Conservation (phyloP, 2,113 vertebrate species). For the Saccopteryx leptura region DNA sequence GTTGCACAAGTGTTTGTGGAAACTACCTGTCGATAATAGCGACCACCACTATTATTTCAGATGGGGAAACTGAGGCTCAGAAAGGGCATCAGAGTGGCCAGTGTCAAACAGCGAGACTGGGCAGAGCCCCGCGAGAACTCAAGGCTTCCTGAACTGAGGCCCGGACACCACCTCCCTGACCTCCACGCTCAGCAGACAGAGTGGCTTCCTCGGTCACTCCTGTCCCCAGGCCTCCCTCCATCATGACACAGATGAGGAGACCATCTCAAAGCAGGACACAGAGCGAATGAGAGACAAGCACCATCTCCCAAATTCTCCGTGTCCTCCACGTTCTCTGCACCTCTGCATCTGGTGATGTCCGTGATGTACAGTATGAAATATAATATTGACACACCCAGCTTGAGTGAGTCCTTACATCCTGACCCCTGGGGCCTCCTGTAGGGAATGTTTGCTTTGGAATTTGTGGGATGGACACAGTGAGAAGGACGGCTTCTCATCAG, state of each 20-base stretch:
- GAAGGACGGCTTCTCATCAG: background rate
- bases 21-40: background rate
- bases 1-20: background rate
- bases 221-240: background rate
- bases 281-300: background rate
- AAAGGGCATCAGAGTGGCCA: no score
- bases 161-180: background rate
- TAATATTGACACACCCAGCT: background rate
- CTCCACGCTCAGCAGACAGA: no score
- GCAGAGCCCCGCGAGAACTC: background rate
- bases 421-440: background rate
- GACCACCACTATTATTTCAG: background rate
- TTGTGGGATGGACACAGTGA: background rate
- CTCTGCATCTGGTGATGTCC: background rate
- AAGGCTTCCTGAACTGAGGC: background rate
- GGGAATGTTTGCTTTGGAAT: conserved; percentile 48
- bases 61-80: background rate
- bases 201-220: no score
- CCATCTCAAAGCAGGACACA: background rate
- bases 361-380: background rate
- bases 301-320: no score
- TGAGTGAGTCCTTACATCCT: background rate
- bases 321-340: no score
- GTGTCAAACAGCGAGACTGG: background rate
- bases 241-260: background rate